Conservation (phyloP, 2,888 invertebrate genomes). For the Protonemura montana region DNA sequence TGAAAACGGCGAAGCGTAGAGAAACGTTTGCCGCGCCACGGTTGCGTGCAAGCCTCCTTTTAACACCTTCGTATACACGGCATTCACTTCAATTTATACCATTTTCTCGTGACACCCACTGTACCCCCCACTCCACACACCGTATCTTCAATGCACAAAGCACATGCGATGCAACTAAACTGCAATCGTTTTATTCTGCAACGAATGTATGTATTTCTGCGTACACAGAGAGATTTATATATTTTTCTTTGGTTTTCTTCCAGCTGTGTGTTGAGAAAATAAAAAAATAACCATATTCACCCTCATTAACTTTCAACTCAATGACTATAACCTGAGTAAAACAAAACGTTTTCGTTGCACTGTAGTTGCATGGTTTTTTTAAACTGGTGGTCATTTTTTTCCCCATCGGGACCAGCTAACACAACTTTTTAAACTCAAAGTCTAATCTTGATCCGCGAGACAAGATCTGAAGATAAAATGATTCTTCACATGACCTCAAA, state of each 20-base stretch:
- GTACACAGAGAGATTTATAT: not conserved
- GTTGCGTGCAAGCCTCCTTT: constrained; percentile 22
- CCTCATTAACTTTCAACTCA: no score
- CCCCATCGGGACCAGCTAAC: no score
- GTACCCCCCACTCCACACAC: not conserved
- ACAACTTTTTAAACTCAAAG: no score
- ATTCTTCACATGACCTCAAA: no score
- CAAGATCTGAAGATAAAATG: no score
- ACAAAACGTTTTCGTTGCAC: no score
- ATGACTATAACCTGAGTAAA: no score
- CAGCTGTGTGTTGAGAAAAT: no score
- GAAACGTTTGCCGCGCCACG: not conserved
- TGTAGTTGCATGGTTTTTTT: no score
- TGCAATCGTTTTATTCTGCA: not conserved
- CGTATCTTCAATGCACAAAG: not conserved
- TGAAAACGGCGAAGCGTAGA: not conserved
- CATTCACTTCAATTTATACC: constrained; percentile 13
- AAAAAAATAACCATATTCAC: no score
- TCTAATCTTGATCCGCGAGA: no score
- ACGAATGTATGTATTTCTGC: not conserved
- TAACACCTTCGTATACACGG: constrained; percentile 23
- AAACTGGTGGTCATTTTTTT: no score
- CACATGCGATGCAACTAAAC: constrained; percentile 2
- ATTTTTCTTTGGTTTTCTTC: not conserved
- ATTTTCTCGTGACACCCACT: not conserved